Evolutionary conservation across 1,140 invertebrate species (phyloP), one percentile per base, ranked within the genome.

Genomic region (Belonocnema kinseyi): DNA sequence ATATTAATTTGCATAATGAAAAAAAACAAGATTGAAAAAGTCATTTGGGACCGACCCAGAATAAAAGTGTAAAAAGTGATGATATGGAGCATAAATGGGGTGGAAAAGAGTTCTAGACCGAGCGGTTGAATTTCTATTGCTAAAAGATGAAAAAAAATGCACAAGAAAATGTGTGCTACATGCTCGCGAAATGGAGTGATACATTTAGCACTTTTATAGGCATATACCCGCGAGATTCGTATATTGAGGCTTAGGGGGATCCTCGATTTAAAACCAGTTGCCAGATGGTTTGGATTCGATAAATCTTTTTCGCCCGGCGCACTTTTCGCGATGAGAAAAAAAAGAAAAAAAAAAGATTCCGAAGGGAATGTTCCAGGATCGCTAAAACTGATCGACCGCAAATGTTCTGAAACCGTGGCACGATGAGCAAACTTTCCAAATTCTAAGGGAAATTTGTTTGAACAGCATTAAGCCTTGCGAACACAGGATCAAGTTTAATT

Each of bases 201-300:
- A 66, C 61, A 66, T 66, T 66, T 5, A 14, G 10, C 40, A 66
- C 26, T 66, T 66, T 66, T 33, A 66, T 40, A 40, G 21, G 61
- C 14, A 66, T n/a, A 17, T 21, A 66, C 14, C 33, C 61, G 26
- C 61, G 26, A n/a, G 61, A 66, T 33, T 66, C 61, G n/a, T 66
- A 46, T 66, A 40, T 66, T 66, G 61, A 40, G 14, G 26, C 61
- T 66, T 14, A 33, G 14, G 26, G 26, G 26, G 61, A 46, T 66
- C 33, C 14, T 14, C 14, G 61, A 66, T 66, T 66, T 66, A 40
- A 66, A 66, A 66, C 61, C 26, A 66, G 61, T 66, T 66, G 61
- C 61, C 26, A 40, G 61, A 33, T 66, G 61, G 61, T 66, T 66
- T 66, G 33, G 61, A 66, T 66, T 40, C 61, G 33, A 66, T 66